These are phyloP conservation scores for Amphiprion ocellaris DNA, from an alignment of 2,113 vertebrate genomes.

Conservation along the genomic window DNA sequence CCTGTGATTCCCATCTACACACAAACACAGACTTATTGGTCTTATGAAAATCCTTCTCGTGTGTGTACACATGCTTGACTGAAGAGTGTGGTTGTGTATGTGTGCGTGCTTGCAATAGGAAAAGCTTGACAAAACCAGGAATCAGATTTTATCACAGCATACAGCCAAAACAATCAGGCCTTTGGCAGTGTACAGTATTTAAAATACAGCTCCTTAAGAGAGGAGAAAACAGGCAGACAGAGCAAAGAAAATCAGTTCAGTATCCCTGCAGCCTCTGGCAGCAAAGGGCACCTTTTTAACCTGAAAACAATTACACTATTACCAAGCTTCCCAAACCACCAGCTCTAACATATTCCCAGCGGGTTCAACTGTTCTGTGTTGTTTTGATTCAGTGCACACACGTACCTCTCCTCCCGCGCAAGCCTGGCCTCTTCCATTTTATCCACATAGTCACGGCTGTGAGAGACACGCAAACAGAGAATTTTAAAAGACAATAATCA, in stretches of 20 bases:
- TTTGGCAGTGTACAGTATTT: conserved; percentile 44
- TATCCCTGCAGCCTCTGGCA: conserved; percentile 48
- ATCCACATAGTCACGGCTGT: conserved; percentile 93
- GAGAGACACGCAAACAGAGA: conserved; percentile 57
- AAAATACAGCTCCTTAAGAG: conserved; percentile 46
- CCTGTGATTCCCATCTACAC: conserved; percentile 45
- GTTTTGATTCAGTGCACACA: conserved; percentile 62
- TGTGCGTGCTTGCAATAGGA: conserved; percentile 24
- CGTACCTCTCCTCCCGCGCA: conserved; percentile 95
- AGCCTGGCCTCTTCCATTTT: conserved; percentile 95
- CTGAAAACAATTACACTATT: conserved; percentile 77
- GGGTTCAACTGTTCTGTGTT: conserved; percentile 51
- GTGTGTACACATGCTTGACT: conserved; percentile 1
- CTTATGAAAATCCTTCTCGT: conserved; percentile 50
- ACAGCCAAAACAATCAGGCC: conserved; percentile 68
- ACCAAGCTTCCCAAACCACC: conserved; percentile 59
- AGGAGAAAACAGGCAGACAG: conserved; percentile 36
- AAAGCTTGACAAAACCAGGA: conserved; percentile 49
- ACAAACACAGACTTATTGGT: conserved; percentile 38
- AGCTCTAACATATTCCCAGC: conserved; percentile 36
- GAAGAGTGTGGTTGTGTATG: conserved; percentile 14
- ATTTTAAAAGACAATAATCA: conserved; percentile 36
- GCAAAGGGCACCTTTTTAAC: conserved; percentile 64
- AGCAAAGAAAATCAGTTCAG: conserved; percentile 53
- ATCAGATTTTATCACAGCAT: conserved; percentile 58